These are phyloP conservation scores for Diachasma alloeum DNA, from an alignment of 1,140 invertebrate species.

Conservation along the genomic window DNA sequence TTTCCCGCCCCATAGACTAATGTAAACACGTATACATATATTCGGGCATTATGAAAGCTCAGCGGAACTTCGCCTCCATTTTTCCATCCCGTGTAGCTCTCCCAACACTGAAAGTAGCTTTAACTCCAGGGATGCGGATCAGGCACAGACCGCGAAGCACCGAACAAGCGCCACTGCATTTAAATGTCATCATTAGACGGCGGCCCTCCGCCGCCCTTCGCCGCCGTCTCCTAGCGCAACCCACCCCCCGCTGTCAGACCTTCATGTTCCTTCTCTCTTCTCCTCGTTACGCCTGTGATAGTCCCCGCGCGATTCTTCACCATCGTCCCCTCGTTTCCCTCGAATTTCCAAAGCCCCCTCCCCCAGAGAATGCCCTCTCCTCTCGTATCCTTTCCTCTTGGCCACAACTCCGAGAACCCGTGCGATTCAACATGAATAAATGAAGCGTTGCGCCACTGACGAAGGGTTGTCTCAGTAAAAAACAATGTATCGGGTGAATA, in stretches of 20 bases:
- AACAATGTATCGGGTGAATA: not conserved
- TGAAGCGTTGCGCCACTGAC: slow-evolving; percentile 55
- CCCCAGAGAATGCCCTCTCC: not conserved
- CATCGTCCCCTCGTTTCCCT: slow-evolving; percentile 20
- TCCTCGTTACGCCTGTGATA: not conserved
- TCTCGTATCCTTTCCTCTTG: not conserved
- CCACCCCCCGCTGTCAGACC: slow-evolving; percentile 32
- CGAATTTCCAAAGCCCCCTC: slow-evolving; percentile 35
- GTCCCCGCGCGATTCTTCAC: not conserved
- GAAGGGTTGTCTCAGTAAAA: slow-evolving; percentile 34
- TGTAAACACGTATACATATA: too few relatives aligned
- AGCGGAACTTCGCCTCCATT: not conserved
- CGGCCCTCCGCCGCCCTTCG: too few relatives aligned
- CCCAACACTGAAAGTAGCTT: slow-evolving; percentile 40
- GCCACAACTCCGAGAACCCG: slow-evolving; percentile 16
- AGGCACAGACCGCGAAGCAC: slow-evolving; percentile 50
- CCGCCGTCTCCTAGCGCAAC: slow-evolving; percentile 48
- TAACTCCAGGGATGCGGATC: slow-evolving; percentile 38
- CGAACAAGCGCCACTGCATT: slow-evolving; percentile 65
- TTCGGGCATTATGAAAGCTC: not conserved
- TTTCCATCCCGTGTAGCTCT: not conserved
- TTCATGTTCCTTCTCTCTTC: slow-evolving; percentile 14
- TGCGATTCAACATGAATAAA: slow-evolving; percentile 59
- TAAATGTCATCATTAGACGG: slow-evolving; percentile 67
- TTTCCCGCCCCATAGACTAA: too few relatives aligned